Evolutionary conservation across 2,888 invertebrate species (phyloP).

Genomic region (Odontocerum albicorne): DNA sequence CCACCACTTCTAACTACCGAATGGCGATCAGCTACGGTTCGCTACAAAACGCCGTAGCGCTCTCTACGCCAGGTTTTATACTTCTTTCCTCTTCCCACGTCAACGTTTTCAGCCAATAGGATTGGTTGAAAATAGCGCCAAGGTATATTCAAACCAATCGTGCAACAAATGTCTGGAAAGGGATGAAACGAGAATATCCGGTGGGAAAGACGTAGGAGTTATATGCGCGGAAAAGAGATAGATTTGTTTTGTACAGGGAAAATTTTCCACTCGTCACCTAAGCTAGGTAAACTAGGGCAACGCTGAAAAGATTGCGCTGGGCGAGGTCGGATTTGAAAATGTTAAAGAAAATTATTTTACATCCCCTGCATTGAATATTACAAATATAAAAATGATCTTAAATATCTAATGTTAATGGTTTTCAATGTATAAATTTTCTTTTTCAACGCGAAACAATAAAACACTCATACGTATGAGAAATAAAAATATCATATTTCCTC

Average conservation of each 20-base stretch:
- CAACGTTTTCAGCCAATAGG: constrained; percentile 23
- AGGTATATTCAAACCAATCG: constrained; percentile 24
- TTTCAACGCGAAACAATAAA: no score
- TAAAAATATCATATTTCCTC: no score
- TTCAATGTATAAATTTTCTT: no score
- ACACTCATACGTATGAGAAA: no score
- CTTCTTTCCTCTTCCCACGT: constrained; percentile 27
- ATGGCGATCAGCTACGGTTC: constrained; percentile 11
- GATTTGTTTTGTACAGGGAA: no score
- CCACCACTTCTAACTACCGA: constrained; percentile 22
- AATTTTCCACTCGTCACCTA: not conserved
- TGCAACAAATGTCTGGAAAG: not conserved
- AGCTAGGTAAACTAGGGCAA: constrained; percentile 29
- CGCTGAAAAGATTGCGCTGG: constrained; percentile 26
- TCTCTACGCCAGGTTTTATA: constrained; percentile 29
- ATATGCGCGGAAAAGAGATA: not conserved
- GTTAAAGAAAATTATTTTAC: no score
- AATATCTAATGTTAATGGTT: no score
- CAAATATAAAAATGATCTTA: not conserved
- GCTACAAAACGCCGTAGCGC: constrained; percentile 27
- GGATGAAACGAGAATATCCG: constrained; percentile 3
- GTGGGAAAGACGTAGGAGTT: not conserved
- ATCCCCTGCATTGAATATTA: no score
- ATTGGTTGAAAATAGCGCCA: constrained; percentile 22
- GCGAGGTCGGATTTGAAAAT: constrained; percentile 29